Percentiles rank a stretch among this genome's conserved stretches.
Evolutionary conservation across 2,797 vertebrate species (phyloP).

Genomic region (Lateolabrax maculatus): DNA sequence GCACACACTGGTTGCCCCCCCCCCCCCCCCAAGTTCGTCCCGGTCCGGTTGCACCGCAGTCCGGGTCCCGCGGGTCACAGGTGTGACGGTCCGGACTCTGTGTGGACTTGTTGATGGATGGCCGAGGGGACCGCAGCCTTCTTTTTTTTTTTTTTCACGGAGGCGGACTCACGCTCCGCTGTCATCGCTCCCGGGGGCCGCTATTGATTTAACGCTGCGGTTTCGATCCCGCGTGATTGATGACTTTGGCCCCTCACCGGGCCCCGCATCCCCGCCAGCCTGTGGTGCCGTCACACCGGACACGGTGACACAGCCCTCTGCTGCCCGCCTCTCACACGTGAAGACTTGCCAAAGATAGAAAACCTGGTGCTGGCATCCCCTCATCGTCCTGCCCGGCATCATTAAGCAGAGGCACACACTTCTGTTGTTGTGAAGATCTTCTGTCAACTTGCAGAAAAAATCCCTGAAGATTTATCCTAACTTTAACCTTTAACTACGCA

Average conservation of each 20-base stretch:
- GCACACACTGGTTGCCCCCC: background rate
- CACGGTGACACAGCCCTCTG: constrained; percentile 62
- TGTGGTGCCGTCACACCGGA: constrained; percentile 39
- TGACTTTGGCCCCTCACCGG: constrained; percentile 60
- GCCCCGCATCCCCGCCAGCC: constrained; percentile 44
- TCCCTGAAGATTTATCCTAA: background rate
- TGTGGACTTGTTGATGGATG: constrained; percentile 77
- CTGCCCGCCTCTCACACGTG: constrained; percentile 52
- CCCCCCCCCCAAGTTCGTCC: too few species aligned
- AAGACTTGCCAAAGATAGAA: constrained; percentile 1
- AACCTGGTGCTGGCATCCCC: background rate
- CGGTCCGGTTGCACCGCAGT: too few species aligned
- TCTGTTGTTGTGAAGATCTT: constrained; percentile 10
- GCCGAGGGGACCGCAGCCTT: constrained; percentile 55
- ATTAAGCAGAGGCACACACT: background rate
- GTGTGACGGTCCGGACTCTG: constrained; percentile 1
- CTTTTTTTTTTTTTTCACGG: too few species aligned
- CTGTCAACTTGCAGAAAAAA: background rate
- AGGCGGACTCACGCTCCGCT: constrained; percentile 60
- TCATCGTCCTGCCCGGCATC: constrained; percentile 1
- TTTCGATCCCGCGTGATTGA: constrained; percentile 75
- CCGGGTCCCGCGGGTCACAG: background rate
- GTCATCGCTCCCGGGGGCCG: constrained; percentile 58
- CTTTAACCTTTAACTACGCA: background rate
- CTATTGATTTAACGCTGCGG: constrained; percentile 74